A percentile compares a stretch with the other conserved stretches of the same genome.
These are phyloP conservation scores for Drosophila willistoni DNA, from an alignment of 1,140 invertebrate genomes.

Conservation along the genomic window DNA sequence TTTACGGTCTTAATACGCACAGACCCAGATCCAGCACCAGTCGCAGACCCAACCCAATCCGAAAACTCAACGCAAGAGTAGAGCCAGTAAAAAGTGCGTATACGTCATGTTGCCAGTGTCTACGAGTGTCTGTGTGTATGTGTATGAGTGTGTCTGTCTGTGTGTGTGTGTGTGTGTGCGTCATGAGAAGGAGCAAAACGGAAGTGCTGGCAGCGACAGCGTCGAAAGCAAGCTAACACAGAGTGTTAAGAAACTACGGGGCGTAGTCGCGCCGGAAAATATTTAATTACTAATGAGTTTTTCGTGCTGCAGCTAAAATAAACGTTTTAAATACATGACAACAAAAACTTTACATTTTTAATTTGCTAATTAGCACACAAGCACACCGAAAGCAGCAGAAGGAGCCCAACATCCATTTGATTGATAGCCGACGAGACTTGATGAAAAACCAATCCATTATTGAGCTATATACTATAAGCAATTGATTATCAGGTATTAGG, in stretches of 20 bases:
- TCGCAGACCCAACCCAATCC: neutral
- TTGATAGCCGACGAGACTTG: conserved; percentile 45
- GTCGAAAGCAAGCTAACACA: conserved; percentile 31
- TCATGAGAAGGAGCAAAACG: conserved; percentile 39
- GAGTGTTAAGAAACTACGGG: conserved; percentile 67
- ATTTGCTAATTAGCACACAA: conserved; percentile 72
- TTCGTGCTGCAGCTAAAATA: conserved; percentile 61
- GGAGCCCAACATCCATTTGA: conserved; percentile 43
- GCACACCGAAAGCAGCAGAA: conserved; percentile 6
- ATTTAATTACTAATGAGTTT: conserved; percentile 81
- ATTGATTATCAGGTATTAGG: conserved; percentile 75
- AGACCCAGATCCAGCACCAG: neutral
- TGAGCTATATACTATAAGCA: conserved; percentile 61
- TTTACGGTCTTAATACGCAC: conserved; percentile 76
- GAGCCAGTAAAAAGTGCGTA: conserved; percentile 64
- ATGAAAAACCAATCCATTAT: conserved; percentile 67
- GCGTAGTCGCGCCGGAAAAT: conserved; percentile 72
- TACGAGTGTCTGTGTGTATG: conserved; percentile 5
- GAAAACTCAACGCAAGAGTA: neutral
- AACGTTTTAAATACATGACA: conserved; percentile 61
- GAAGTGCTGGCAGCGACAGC: conserved; percentile 67
- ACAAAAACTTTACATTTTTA: conserved; percentile 67
- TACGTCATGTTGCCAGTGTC: conserved; percentile 38
- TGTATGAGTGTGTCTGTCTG: conserved; percentile 7
- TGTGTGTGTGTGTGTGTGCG: conserved; percentile 25